Base-by-base conservation (phyloP, 1,140 invertebrate genomes). In the Battus philenor region DNA sequence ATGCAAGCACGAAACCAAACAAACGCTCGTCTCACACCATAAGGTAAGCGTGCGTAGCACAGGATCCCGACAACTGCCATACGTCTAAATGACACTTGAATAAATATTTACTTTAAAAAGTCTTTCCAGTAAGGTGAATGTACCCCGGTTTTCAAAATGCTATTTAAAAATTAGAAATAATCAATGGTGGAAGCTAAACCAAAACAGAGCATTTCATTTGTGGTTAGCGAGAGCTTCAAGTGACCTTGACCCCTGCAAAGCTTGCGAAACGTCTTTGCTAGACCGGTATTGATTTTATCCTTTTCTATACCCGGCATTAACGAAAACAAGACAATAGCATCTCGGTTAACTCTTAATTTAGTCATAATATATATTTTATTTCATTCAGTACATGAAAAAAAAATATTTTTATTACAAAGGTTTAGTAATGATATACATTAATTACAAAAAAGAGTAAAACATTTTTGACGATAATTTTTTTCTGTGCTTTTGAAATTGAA, bases 1-100 rank as follows among this genome's bases (percentile, higher is more conserved):
- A 54, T 45, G 56, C 45, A 56, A 59, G 20, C 41, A 48, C 30
- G 44, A 51, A 52, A 52, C 36, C 44, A 36, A 27, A 41, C 38
- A 41, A 41, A 15, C 38, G 17, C 8, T 7, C 29, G 6, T 17
- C 15, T 27, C 11, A 24, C 32, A 22, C 32, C 44, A 47, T 34
- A 47, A 15, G 44, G 12, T 29, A 1, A 16, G 7, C 38, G 38
- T 41, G 24, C 22, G 12, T 15, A 11, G 22, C 38, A 26, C 29
- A 15, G 8, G 2, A 41, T 41, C 38, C 17, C 38, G 3, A 15
- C 27, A 41, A 41, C n/a, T 16, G 8, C 24, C 12, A 12, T 12
- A 41, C 24, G 38, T 9, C 15, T 20, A 20, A 20, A 20, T 27
- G 38, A 41, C 38, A 41, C 38, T 41, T 41, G 38, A 27, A 41